Conservation (phyloP, 2,888 invertebrate species). For the Euplexia lucipara region DNA sequence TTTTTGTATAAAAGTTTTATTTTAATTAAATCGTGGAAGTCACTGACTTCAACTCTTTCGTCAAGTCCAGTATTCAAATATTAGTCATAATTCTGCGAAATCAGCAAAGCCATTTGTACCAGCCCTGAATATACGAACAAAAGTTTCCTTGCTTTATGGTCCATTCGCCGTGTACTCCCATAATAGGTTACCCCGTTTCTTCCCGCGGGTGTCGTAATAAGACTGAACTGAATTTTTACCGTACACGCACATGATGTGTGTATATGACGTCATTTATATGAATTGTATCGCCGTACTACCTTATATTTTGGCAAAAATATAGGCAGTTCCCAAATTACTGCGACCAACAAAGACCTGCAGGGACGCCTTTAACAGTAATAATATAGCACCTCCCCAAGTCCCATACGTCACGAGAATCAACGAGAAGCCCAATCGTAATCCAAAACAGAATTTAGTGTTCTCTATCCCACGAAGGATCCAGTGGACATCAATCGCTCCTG, state of each 20-base stretch:
- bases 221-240: conserved; percentile 53
- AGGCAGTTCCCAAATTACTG: conserved; percentile 15
- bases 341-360: conserved; percentile 19
- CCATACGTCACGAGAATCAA: conserved; percentile 35
- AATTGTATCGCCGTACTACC: conserved; percentile 13
- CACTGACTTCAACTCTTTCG: background rate
- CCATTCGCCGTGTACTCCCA: conserved; percentile 47
- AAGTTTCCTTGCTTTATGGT: conserved; percentile 54
- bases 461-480: conserved; percentile 73
- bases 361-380: conserved; percentile 22
- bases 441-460: conserved; percentile 68
- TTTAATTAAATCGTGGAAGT: too few species aligned
- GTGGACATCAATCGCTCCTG: conserved; percentile 85
- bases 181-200: conserved; percentile 50
- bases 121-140: conserved; percentile 32
- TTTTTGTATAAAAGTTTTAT: too few species aligned
- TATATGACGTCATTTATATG: conserved; percentile 19
- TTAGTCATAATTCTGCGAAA: background rate
- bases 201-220: conserved; percentile 56
- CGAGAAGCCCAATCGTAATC: conserved; percentile 48
- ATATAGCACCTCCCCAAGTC: conserved; percentile 31
- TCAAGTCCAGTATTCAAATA: background rate
- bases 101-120: conserved; percentile 15
- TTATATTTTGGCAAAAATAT: conserved; percentile 11
- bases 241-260: conserved; percentile 15